These are phyloP conservation scores for Xestia xanthographa DNA, from an alignment of 2,888 invertebrate genomes.

Conservation along the genomic window DNA sequence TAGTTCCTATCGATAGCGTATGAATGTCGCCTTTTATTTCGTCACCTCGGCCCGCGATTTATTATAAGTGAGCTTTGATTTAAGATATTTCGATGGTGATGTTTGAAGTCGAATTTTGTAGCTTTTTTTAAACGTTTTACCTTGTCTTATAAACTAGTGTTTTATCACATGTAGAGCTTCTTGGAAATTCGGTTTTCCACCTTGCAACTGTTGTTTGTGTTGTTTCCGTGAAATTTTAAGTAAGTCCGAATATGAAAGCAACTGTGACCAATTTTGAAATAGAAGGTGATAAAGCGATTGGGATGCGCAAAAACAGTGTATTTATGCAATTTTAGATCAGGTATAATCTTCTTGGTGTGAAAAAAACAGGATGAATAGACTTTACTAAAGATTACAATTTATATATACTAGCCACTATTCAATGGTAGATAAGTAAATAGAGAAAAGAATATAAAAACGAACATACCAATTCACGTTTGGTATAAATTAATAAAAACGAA, in stretches of 20 bases:
- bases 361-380: too few relatives aligned
- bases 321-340: neutral
- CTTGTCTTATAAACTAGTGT: too few relatives aligned
- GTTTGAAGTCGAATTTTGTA: neutral
- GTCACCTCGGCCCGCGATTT: slow-evolving; percentile 32
- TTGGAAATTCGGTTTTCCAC: too few relatives aligned
- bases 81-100: neutral
- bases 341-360: neutral
- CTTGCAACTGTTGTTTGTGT: neutral
- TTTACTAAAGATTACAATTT: too few relatives aligned
- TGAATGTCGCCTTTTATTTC: slow-evolving; percentile 53
- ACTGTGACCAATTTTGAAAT: neutral
- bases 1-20: slow-evolving; percentile 48
- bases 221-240: neutral
- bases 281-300: neutral
- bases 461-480: neutral
- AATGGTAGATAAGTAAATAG: neutral
- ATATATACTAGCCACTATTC: neutral
- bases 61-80: slow-evolving; percentile 27
- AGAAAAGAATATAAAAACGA: neutral
- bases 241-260: neutral
- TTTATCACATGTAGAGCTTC: too few relatives aligned
- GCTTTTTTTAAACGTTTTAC: too few relatives aligned
- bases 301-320: neutral
- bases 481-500: neutral